phyloP scores from a whole-genome alignment of 2,888 invertebrate species.

The Ennomos erosarius region DNA sequence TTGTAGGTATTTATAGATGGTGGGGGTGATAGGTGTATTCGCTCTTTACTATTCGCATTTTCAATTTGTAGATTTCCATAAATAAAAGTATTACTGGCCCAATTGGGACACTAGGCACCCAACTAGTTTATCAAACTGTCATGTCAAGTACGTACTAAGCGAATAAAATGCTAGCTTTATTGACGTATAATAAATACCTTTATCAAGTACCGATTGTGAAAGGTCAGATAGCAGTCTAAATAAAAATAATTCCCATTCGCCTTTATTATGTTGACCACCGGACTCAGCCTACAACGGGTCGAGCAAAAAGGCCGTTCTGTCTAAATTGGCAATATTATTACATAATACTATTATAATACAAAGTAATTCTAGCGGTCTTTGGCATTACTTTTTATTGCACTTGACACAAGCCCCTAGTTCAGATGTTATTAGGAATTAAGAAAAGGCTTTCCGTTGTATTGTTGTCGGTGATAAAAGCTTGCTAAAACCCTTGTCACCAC shows the following conservation, averaged over 20 bases:
- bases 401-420: constrained; percentile 5
- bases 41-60: no score
- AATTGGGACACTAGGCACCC: no score
- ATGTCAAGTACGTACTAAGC: no score
- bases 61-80: no score
- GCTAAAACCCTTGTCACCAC: no score
- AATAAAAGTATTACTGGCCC: no score
- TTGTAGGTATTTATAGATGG: no score
- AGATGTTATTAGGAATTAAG: background rate
- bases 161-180: no score
- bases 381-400: constrained; percentile 15
- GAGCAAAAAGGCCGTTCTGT: constrained; percentile 12
- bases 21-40: no score
- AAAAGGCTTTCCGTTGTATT: background rate
- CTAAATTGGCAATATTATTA: constrained; percentile 20
- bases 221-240: constrained; percentile 1
- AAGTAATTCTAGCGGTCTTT: constrained; percentile 11
- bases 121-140: no score
- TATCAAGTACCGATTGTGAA: background rate
- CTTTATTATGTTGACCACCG: constrained; percentile 7
- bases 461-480: no score
- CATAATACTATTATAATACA: constrained; percentile 8
- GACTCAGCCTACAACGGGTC: constrained; percentile 11
- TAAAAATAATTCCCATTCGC: constrained; percentile 4
- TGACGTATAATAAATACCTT: no score